phyloP scores from a whole-genome alignment of 2,888 invertebrate genomes.

The Lepidochitona cinerea region DNA sequence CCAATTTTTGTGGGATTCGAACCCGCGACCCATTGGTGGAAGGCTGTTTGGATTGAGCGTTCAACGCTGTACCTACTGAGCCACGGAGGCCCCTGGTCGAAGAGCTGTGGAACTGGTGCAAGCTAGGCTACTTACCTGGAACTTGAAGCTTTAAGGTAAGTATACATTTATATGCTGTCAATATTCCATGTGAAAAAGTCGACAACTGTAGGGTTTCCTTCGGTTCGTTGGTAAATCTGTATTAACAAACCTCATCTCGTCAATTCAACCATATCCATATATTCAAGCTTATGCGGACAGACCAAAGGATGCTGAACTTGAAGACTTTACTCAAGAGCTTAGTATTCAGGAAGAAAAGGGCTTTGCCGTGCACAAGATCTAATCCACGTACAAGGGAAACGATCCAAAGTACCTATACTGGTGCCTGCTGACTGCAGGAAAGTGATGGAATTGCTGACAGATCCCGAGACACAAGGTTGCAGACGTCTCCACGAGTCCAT shows the following conservation, averaged over 20 bases:
- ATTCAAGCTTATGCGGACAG: not conserved
- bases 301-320: not conserved
- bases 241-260: too few relatives aligned
- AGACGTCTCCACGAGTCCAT: too few relatives aligned
- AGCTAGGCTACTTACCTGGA: not conserved
- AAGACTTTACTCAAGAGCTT: not conserved
- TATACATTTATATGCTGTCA: not conserved
- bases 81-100: too few relatives aligned
- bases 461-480: not conserved
- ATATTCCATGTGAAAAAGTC: not conserved
- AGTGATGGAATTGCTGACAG: not conserved
- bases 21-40: too few relatives aligned
- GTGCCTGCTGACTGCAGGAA: not conserved
- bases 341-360: not conserved
- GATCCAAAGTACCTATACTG: not conserved
- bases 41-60: too few relatives aligned
- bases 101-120: not conserved
- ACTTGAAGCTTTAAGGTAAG: not conserved
- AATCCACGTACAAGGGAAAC: not conserved
- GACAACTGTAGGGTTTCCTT: too few relatives aligned
- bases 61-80: too few relatives aligned
- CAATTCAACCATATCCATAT: too few relatives aligned
- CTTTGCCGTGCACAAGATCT: not conserved
- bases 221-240: too few relatives aligned
- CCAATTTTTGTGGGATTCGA: too few relatives aligned